These are phyloP conservation scores for Phylloscopus trochiloides DNA, from an alignment of 2,113 vertebrate genomes.

Conservation along the genomic window DNA sequence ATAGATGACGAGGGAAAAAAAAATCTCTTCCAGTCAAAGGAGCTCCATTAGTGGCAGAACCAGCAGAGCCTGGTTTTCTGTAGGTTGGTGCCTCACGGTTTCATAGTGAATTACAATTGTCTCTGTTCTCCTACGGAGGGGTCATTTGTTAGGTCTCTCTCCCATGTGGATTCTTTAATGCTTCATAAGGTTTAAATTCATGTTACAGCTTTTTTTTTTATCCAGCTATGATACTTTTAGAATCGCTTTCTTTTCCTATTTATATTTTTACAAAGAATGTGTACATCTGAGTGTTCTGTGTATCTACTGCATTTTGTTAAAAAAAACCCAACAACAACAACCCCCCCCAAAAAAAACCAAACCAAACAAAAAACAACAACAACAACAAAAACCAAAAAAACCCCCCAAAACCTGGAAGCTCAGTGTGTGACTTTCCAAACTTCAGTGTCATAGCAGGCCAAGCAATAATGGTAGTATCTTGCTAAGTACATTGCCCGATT, in stretches of 20 bases:
- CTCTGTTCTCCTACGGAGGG: not conserved
- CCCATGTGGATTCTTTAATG: constrained; percentile 22
- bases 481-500: not conserved
- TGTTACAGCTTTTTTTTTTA: not conserved
- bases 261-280: not conserved
- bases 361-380: not conserved
- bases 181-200: constrained; percentile 33
- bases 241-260: not conserved
- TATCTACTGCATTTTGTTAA: not conserved
- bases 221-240: not conserved
- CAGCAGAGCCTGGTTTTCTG: not conserved
- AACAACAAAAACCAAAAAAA: not conserved
- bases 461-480: not conserved
- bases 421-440: not conserved
- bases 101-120: constrained; percentile 18
- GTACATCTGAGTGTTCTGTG: not conserved
- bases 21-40: not conserved
- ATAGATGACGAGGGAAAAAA: not conserved
- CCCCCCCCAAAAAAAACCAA: not conserved
- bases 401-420: not conserved
- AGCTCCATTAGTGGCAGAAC: constrained; percentile 16
- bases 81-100: not conserved
- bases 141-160: constrained; percentile 28
- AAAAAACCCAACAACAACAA: not conserved
- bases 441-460: not conserved